Base-by-base conservation (phyloP, 2,113 vertebrate species). In the Zingel zingel region DNA sequence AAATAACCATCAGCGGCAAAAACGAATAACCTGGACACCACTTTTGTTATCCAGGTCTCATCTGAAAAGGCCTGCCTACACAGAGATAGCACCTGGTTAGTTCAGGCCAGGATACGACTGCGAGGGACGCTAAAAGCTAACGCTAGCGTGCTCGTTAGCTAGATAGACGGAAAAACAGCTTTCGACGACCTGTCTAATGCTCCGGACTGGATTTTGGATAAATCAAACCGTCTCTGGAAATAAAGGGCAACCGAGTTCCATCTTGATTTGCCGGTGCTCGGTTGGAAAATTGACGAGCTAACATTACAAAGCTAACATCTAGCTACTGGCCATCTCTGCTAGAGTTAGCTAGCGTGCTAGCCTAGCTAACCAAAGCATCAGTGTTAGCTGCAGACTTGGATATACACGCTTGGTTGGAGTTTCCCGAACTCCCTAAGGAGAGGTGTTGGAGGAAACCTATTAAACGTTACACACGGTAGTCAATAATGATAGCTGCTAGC, bases 401-500 rank as follows among this genome's bases (percentile, higher is more conserved):
- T 45, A 65, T 33, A 47, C 27, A 64, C 57, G 54, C 68, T 77
- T 39, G 62, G 30, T 79, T 77, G 69, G 72, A 81, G 21, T 89
- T 86, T 57, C 30, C 56, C 2, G 10, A 58, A 77, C 57, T 73
- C 70, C 19, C 43, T 16, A 4, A 54, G 39, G 39, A 51, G 25
- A 39, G 33, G 59, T 39, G 47, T 48, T 27, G 10, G 57, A 33
- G 33, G 50, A 71, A 70, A 75, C 18, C 54, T 18, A 81, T 84
- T 91, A 8, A 43, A 43, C 39, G 39, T 43, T 36, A 33, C 71
- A 23, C 45, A 48, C 13, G 7, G 75, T 70, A 30, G 39, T 82
- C 33, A 88, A 94, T 90, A 89, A 95, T 96, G 95, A 54, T 93
- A 88, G 88, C 86, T 64, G 85, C 85, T 79, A 93, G 92, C 88